Evolutionary conservation across 2,113 vertebrate species (phyloP), one percentile per base, ranked within the genome.

Genomic region (Thryonomys swinderianus): DNA sequence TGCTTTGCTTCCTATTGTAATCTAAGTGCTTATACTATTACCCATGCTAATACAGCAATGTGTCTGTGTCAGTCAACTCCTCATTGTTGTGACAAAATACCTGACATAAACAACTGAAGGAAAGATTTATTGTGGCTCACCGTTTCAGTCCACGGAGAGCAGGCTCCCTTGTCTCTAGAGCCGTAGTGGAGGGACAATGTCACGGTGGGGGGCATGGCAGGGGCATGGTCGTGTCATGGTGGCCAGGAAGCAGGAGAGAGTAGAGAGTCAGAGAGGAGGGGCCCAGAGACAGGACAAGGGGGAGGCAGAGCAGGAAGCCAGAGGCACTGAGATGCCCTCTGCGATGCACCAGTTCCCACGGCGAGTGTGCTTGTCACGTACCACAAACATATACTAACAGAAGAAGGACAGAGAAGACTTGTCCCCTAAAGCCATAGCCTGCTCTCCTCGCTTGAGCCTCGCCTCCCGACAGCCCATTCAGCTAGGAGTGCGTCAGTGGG

Each of bases 1-100:
- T 34, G 12, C 21, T 42, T 64, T 16, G 27, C 2, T 51, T 51
- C 40, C n/a, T 0, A 0, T 37, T n/a, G 2, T 32, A 12, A 25
- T 53, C 80, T 17, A 71, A 17, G 32, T 55, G 30, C 25, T 48
- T 45, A 12, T 48, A 27, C 17, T 78, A 20, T 32, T 20, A 25
- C 4, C 11, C 23, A 11, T 37, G 53, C 21, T 8, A 1, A 12
- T 18, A 20, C 42, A 30, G 5, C 0, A 45, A 34, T 21, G 17
- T 34, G 17, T 30, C 74, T 53, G 30, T 51, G 45, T 51, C 51
- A 51, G 45, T 27, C 42, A 73, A 25, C 74, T 78, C 10, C 34
- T 78, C 32, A 53, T 51, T 34, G 30, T 45, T 34, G 30, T 53
- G 74, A 53, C 51, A 78, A 53, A 53, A 53, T 34, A 53, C 48